Evolutionary conservation across 2,888 invertebrate species (phyloP), one percentile per base, ranked within the genome.

Genomic region (Drosophila emarginata): DNA sequence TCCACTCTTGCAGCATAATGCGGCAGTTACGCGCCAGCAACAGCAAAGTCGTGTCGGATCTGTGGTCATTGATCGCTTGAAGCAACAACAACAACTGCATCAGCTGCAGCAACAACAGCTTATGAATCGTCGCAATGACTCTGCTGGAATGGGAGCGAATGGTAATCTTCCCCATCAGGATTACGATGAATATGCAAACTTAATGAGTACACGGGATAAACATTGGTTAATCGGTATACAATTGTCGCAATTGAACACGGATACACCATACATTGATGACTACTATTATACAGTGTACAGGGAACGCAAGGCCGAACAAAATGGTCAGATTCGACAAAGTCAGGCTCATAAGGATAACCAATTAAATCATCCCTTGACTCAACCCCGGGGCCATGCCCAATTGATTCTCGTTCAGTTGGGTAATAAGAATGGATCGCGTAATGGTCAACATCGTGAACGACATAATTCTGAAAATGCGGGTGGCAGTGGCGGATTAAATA

Each of bases 151-250:
- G 71, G 79, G 76, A 78, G 89, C 85, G 75, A 92, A 92, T 79
- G 91, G 91, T 59, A 91, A 91, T 67, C 85, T 90, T 18, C 78
- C 91, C 1, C 78, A 81, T n/a, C 92, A 92, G 40, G 93, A 93
- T 51, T 93, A 92, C 71, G 97, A 97, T 87, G 96, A 96, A 77
- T 98, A 97, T 90, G 95, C 96, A 0, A 98, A 98, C 0, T 93
- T 99, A 11, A 99, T 99, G 99, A 96, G 96, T 12, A 94, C 94
- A 74, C 94, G 97, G 28, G 99, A 99, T 91, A 98, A 98, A 86
- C 98, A 98, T 80, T 99, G 99, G 98, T 93, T 99, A 11, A 95
- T 98, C 75, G 98, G 97, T 90, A 99, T 99, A 79, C 99, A 99
- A 91, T 93, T 98, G 90, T 91, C 98, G 69, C 99, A 99, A 89